These are phyloP conservation scores for Archaeoteleia sp. DNA, from an alignment of 2,888 invertebrate species.

Conservation along the genomic window DNA sequence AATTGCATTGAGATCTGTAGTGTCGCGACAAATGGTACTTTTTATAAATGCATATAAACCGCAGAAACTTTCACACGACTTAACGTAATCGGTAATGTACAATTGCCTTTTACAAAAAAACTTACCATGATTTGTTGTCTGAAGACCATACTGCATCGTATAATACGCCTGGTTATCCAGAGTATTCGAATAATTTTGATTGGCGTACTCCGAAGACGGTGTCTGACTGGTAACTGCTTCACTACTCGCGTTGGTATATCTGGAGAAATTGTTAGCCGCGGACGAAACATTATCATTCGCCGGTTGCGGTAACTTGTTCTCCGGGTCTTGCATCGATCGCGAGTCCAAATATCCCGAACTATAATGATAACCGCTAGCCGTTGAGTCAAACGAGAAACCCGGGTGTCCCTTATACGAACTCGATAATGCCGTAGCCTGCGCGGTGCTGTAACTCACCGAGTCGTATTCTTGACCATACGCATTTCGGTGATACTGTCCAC, in stretches of 20 bases:
- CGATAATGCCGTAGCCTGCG: no score
- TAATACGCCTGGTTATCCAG: constrained; percentile 60
- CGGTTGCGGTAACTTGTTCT: constrained; percentile 15
- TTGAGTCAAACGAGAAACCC: constrained; percentile 78
- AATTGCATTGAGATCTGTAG: no score
- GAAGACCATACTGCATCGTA: constrained; percentile 60
- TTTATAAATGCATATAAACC: no score
- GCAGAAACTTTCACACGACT: no score
- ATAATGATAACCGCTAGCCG: constrained; percentile 79
- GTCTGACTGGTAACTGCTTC: constrained; percentile 65
- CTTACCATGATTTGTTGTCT: constrained; percentile 60
- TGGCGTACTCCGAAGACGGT: constrained; percentile 63
- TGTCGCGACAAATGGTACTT: no score
- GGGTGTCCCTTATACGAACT: constrained; percentile 77
- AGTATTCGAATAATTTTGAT: constrained; percentile 53
- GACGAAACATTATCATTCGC: constrained; percentile 15
- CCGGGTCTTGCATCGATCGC: constrained; percentile 56
- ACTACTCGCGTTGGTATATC: constrained; percentile 67
- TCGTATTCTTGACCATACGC: constrained; percentile 57
- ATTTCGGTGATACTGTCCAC: constrained; percentile 54
- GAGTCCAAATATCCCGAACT: constrained; percentile 79
- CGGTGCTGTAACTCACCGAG: no score
- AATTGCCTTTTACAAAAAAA: not conserved
- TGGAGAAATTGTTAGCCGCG: constrained; percentile 55
- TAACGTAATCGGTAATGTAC: no score